These are phyloP conservation scores for Tenthredo amoena DNA, from an alignment of 2,888 invertebrate genomes.

Conservation along the genomic window DNA sequence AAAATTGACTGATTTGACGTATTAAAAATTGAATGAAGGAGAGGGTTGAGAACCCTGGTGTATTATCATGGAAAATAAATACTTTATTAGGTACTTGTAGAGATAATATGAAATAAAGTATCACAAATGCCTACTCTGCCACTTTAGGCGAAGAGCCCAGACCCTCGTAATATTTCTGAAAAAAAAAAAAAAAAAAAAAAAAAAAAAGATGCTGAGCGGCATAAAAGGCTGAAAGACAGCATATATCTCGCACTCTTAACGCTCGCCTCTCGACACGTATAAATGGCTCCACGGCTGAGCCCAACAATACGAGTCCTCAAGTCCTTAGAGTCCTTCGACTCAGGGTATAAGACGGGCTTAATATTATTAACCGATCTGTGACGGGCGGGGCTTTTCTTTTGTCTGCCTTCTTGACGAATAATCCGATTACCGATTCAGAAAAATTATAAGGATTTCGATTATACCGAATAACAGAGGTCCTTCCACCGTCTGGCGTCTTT, in stretches of 20 bases:
- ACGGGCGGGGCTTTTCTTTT: slow-evolving; percentile 40
- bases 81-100: slow-evolving; percentile 19
- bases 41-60: neutral
- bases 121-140: slow-evolving; percentile 39
- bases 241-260: slow-evolving; percentile 43
- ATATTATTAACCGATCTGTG: slow-evolving; percentile 47
- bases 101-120: slow-evolving; percentile 53
- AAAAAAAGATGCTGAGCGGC: slow-evolving; percentile 3
- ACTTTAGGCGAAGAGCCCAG: slow-evolving; percentile 19
- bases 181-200: slow-evolving; percentile 8
- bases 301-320: slow-evolving; percentile 51
- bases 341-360: slow-evolving; percentile 44
- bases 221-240: slow-evolving; percentile 52
- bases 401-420: slow-evolving; percentile 39
- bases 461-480: slow-evolving; percentile 20
- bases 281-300: slow-evolving; percentile 40
- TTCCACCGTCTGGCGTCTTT: neutral
- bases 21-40: neutral
- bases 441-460: slow-evolving; percentile 33
- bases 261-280: slow-evolving; percentile 51
- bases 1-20: neutral
- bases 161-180: slow-evolving; percentile 41
- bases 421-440: slow-evolving; percentile 42
- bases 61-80: slow-evolving; percentile 11
- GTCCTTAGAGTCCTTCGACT: slow-evolving; percentile 38